Conservation (phyloP, 2,888 invertebrate genomes). For the Philereme transversata region DNA sequence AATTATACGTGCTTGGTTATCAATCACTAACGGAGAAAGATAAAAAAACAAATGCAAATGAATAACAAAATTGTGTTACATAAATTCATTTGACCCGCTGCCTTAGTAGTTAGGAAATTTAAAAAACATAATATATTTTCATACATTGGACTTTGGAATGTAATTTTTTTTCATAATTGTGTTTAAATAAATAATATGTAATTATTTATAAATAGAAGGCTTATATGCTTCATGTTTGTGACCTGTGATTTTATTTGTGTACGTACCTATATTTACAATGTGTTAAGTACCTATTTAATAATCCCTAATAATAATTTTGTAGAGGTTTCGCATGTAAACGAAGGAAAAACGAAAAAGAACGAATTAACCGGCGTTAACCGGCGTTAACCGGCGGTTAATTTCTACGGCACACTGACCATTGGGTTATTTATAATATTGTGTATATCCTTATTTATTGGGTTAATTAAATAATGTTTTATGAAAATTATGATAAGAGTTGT, state of each 20-base stretch:
- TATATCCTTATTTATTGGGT: slow-evolving; percentile 45
- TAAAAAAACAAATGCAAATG: too few relatives aligned
- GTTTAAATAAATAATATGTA: neutral
- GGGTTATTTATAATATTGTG: slow-evolving; percentile 35
- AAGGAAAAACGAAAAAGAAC: slow-evolving; percentile 49
- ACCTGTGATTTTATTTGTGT: slow-evolving; percentile 55
- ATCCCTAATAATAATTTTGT: slow-evolving; percentile 70
- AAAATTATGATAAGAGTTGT: slow-evolving; percentile 64
- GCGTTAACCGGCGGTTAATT: slow-evolving; percentile 33
- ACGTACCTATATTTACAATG: slow-evolving; percentile 48
- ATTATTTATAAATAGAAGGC: neutral
- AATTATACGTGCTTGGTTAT: too few relatives aligned
- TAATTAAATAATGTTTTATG: slow-evolving; percentile 42
- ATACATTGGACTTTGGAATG: neutral
- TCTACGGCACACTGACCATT: slow-evolving; percentile 34
- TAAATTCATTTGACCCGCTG: neutral
- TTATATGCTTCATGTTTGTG: slow-evolving; percentile 45
- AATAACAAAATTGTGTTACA: neutral
- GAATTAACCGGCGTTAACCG: too few relatives aligned
- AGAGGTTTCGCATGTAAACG: slow-evolving; percentile 81
- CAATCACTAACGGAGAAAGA: too few relatives aligned
- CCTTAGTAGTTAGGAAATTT: neutral
- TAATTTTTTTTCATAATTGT: neutral
- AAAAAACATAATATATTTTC: neutral
- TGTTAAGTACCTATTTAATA: slow-evolving; percentile 63